Evolutionary conservation across 2,797 vertebrate genomes (phyloP), one percentile per base, ranked within the genome.

Genomic region (Fundulus diaphanus): DNA sequence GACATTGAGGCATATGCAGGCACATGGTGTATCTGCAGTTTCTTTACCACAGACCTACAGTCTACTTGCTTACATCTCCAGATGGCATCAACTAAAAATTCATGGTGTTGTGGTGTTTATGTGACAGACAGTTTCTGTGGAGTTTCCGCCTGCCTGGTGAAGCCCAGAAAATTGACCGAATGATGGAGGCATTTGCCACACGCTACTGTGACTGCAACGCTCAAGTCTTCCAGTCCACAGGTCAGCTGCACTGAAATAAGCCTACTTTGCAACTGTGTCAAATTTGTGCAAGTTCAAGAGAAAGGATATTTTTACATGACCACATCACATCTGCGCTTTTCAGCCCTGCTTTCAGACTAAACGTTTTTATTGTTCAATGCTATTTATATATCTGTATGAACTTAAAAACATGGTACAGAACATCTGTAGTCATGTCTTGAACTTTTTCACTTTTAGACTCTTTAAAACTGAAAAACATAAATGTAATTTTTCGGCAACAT

Each of bases 81-180:
- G 37, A 65, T 40, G 61, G 42, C 61, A 44, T 1, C n/a, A n/a
- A 13, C 33, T 63, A 40, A 4, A 42, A 27, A n/a, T 16, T 66
- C 37, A 27, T 22, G 5, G 46, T 24, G 8, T 65, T 74, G 71
- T 4, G 29, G 59, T 74, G 15, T 81, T 46, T 29, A 0, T 80
- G 63, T 68, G 42, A 77, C 81, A 98, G 97, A 73, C 97, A 98
- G 92, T 99, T 98, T 80, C 90, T 99, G 33, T 99, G 97, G 97
- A 98, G 97, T 79, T 98, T 99, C 89, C 95, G 97, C 67, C 92
- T 99, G 73, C 97, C 97, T 0, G 97, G 97, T 0, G 97, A 99
- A 82, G 97, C 97, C 0, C 97, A 99, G 94, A 99, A 99, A 93
- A 99, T 99, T 1, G 97, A 98, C 81, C 94, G 97, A n/a, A 98